These are phyloP conservation scores for Phoebastria nigripes DNA, from an alignment of 2,797 vertebrate species.

Conservation along the genomic window DNA sequence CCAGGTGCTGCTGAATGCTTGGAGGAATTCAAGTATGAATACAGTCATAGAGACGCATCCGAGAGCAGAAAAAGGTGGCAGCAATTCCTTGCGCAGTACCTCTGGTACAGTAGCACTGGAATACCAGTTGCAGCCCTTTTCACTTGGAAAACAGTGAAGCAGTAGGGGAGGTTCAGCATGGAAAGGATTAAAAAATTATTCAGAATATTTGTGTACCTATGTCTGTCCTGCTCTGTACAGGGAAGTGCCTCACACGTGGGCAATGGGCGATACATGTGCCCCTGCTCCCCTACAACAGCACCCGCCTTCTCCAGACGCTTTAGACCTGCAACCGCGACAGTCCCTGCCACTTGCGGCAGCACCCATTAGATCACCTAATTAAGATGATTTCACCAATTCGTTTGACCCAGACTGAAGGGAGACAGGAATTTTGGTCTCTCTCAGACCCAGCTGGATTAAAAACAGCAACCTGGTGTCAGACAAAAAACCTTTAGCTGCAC, in stretches of 20 bases:
- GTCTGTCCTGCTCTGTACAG: not conserved
- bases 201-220: not conserved
- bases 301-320: not conserved
- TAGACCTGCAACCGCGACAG: accelerated
- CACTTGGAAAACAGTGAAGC: not conserved
- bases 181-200: not conserved
- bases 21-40: not conserved
- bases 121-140: not conserved
- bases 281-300: not conserved
- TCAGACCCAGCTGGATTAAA: not conserved
- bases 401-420: not conserved
- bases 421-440: not conserved
- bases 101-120: not conserved
- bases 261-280: accelerated
- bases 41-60: not conserved
- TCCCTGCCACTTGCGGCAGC: accelerated
- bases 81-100: not conserved
- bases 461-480: not conserved
- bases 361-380: not conserved
- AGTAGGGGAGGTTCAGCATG: not conserved
- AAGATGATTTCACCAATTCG: not conserved
- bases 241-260: accelerated
- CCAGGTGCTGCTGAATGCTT: not conserved
- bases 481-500: not conserved
- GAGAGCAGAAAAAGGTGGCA: not conserved